Percentiles rank a stretch among this genome's conserved stretches.
Evolutionary conservation across 2,888 invertebrate genomes (phyloP).

Genomic region (Chaitophorus viminalis): DNA sequence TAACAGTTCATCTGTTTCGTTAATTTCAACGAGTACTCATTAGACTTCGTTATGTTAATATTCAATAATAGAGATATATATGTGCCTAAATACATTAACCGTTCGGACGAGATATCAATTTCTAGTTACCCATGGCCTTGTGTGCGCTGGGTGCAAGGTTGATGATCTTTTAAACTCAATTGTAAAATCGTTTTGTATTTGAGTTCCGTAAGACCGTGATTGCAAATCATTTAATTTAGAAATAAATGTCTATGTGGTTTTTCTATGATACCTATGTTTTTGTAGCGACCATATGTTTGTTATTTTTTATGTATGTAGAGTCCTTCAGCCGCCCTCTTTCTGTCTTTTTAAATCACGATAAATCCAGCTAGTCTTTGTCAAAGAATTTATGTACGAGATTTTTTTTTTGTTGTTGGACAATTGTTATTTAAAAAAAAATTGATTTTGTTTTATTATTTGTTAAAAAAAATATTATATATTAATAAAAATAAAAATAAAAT

Average conservation of each 20-base stretch:
- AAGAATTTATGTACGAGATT: not conserved
- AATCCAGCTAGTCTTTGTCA: conserved; percentile 18
- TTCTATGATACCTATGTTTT: not conserved
- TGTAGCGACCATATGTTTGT: not conserved
- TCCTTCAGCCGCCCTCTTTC: not conserved
- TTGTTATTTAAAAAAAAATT: not conserved
- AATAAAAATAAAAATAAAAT: conserved; percentile 23
- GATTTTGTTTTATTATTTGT: conserved; percentile 15
- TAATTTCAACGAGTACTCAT: conserved; percentile 11
- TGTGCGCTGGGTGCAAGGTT: not conserved
- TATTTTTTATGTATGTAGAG: not conserved
- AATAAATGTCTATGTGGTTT: conserved; percentile 22
- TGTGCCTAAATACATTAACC: not conserved
- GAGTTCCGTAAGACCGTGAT: conserved; percentile 29
- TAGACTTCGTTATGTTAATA: not conserved
- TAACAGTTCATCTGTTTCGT: not conserved
- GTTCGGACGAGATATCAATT: conserved; percentile 31
- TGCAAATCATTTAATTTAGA: conserved; percentile 52
- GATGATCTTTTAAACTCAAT: conserved; percentile 32
- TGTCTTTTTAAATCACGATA: conserved; percentile 4
- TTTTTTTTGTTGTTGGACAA: not conserved
- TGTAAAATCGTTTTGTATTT: conserved; percentile 12
- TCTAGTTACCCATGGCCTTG: conserved; percentile 19
- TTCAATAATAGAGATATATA: not conserved
- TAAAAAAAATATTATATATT: not conserved